Evolutionary conservation across 1,140 invertebrate genomes (phyloP), one percentile per base, ranked within the genome.

Genomic region (Leptestheria dahalacensis): DNA sequence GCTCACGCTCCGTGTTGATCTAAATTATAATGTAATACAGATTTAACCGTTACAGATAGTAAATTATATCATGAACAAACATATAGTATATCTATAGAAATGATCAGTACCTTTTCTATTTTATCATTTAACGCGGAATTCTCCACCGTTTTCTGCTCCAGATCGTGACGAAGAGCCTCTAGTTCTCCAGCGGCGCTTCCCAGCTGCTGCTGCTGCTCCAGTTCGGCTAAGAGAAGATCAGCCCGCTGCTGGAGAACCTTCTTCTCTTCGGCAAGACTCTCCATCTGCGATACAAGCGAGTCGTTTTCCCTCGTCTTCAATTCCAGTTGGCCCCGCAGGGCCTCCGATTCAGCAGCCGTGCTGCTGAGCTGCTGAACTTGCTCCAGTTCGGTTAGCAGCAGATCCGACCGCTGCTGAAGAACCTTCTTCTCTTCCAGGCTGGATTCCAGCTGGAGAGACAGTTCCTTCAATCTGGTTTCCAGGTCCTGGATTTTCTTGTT

Each of bases 181-280:
- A 29, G 21, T 29, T 56, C 53, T 29, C 33, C 26, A 41, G 28
- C 41, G 1, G 23, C 26, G 9, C 33, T 18, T 29, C 41, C 53
- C 53, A 56, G 33, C 41, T 41, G 33, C 33, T 41, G 33, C 6
- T 6, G 6, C 15, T 41, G 6, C 33, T 41, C 33, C 11, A 55
- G 20, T 55, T 55, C 53, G 12, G 53, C 23, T 20, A 55, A 21
- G 12, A 55, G 53, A 55, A 55, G 53, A 18, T 55, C 53, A 18
- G 33, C 26, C 15, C 53, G 53, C 9, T 55, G 53, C 28, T 52
- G 50, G 18, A 52, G 50, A 25, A 26, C 28, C 24, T 20, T 23
- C 50, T 26, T 52, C 20, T 52, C 50, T 21, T n/a, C n/a, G n/a
- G n/a, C n/a, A n/a, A n/a, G n/a, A n/a, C n/a, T n/a, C n/a, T n/a